Conservation (phyloP, 2,113 vertebrate species). For the Vombatus ursinus region DNA sequence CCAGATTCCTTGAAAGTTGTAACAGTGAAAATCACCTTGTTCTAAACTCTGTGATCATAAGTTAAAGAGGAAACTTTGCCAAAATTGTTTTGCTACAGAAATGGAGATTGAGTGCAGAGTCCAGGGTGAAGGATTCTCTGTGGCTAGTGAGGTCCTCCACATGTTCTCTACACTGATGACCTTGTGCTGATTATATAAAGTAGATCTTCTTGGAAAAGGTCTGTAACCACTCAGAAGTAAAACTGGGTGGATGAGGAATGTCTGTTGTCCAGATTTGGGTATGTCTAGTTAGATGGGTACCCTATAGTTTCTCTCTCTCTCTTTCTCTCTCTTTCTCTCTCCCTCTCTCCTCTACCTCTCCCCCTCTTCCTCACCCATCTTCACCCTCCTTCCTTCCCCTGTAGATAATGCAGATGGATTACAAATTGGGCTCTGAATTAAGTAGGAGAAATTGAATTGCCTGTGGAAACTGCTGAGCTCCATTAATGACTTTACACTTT, state of each 20-base stretch:
- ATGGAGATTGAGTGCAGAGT: not conserved
- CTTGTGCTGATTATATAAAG: not conserved
- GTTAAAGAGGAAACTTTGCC: not conserved
- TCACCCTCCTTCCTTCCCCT: no score
- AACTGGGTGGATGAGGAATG: no score
- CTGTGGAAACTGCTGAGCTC: no score
- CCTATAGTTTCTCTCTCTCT: no score
- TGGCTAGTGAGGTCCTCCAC: not conserved
- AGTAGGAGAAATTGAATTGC: no score
- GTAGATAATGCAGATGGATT: no score
- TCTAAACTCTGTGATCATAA: not conserved
- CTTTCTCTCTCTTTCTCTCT: not conserved
- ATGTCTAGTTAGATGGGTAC: no score
- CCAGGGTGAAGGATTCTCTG: not conserved
- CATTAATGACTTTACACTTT: no score
- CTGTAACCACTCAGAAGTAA: not conserved
- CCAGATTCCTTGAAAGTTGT: not conserved
- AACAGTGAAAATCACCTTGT: not conserved
- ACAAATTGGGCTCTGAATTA: no score
- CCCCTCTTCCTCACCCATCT: no score
- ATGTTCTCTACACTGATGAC: not conserved
- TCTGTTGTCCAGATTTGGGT: no score
- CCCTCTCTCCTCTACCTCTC: accelerated
- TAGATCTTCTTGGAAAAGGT: not conserved
- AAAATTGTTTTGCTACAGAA: not conserved